phyloP scores from a whole-genome alignment of 1,140 invertebrate species.

The Tigriopus japonicus region DNA sequence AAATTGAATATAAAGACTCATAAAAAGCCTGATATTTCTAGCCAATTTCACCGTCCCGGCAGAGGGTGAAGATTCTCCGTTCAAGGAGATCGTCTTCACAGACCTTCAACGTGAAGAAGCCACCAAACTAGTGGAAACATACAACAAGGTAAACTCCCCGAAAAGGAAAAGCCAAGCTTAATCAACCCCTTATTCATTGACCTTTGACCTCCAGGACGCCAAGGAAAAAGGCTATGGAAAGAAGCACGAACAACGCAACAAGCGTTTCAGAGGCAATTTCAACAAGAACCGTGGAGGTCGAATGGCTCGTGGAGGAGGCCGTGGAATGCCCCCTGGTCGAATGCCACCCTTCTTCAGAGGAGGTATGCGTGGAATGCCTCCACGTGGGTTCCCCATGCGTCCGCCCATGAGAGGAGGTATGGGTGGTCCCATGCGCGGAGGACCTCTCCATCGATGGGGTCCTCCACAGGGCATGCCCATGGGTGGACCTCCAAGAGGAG shows the following conservation, averaged over 20 bases:
- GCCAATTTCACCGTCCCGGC: constrained; percentile 10
- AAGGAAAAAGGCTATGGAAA: constrained; percentile 15
- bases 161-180: not conserved
- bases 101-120: constrained; percentile 10
- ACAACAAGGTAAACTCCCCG: constrained; percentile 7
- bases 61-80: constrained; percentile 4
- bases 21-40: not conserved
- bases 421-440: not conserved
- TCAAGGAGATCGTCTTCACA: constrained; percentile 5
- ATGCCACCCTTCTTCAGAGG: not conserved
- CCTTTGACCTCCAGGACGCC: not conserved
- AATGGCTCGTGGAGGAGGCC: not conserved
- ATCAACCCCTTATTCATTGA: not conserved
- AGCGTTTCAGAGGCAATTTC: not conserved
- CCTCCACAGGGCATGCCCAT: not conserved
- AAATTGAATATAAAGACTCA: too few species aligned
- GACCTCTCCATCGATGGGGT: not conserved
- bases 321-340: not conserved
- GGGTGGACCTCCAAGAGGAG: not conserved
- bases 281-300: not conserved
- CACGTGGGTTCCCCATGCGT: not conserved
- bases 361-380: not conserved
- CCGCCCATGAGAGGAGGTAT: constrained; percentile 3
- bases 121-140: not conserved
- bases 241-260: not conserved